Conservation (phyloP, 2,113 vertebrate genomes). For the Ramphastos sulfuratus region DNA sequence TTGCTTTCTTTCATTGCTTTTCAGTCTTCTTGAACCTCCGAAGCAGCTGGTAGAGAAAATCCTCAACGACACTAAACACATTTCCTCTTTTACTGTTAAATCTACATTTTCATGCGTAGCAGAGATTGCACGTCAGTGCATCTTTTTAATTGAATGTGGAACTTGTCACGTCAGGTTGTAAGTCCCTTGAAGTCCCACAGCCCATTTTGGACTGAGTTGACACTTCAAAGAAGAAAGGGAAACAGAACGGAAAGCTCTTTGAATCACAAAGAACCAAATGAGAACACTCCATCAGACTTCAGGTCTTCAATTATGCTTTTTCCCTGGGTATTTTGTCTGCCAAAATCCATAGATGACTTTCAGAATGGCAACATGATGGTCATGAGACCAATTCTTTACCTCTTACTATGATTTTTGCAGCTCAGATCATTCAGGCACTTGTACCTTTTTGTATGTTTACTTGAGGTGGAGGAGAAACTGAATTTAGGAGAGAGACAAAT, state of each 20-base stretch:
- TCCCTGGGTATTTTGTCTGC: not conserved
- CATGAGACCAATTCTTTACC: not conserved
- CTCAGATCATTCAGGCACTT: not conserved
- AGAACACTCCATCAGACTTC: not conserved
- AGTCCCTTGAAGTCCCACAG: constrained; percentile 40
- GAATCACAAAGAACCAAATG: constrained; percentile 22
- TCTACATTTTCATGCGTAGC: constrained; percentile 20
- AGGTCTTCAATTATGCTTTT: not conserved
- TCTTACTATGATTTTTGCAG: not conserved
- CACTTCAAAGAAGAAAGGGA: constrained; percentile 17
- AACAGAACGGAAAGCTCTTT: constrained; percentile 23
- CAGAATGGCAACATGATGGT: not conserved
- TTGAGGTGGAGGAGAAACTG: not conserved
- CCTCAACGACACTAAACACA: not conserved
- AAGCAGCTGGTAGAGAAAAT: constrained; percentile 3
- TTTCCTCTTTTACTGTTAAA: constrained; percentile 42
- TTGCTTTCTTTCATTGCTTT: not conserved
- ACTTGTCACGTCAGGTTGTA: constrained; percentile 44
- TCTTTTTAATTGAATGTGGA: constrained; percentile 22
- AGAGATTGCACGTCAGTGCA: constrained; percentile 14
- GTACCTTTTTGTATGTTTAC: not conserved
- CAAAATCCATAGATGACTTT: constrained; percentile 12
- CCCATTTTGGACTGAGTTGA: constrained; percentile 26
- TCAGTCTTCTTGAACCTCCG: not conserved
- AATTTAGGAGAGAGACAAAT: not conserved